Evolutionary conservation across 2,113 vertebrate genomes (phyloP).

Genomic region (Propithecus coquereli): DNA sequence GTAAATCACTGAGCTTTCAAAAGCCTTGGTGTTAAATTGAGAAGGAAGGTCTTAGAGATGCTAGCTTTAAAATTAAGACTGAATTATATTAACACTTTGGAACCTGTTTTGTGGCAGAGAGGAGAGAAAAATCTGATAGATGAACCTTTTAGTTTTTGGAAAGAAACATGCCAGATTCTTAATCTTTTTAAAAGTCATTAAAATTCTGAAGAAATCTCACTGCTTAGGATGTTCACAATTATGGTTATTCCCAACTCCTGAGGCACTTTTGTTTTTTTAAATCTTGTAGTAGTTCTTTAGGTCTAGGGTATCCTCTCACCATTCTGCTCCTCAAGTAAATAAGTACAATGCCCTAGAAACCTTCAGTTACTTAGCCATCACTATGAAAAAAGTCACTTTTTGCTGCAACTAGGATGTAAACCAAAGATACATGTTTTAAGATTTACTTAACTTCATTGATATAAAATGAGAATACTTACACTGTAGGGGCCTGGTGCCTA

Average conservation of each 20-base stretch:
- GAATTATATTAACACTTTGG: slow-evolving; percentile 25
- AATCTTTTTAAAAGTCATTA: slow-evolving; percentile 40
- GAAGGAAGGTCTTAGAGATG: background rate
- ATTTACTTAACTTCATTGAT: background rate
- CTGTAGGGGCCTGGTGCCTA: background rate
- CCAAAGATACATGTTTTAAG: background rate
- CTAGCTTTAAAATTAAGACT: slow-evolving; percentile 39
- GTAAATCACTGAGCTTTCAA: slow-evolving; percentile 24
- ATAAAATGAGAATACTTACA: background rate
- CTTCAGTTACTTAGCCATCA: background rate
- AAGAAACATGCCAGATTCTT: slow-evolving; percentile 41
- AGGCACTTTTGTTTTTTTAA: slow-evolving; percentile 13
- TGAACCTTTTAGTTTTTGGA: slow-evolving; percentile 19
- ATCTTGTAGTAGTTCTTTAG: background rate
- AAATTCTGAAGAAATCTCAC: slow-evolving; percentile 49
- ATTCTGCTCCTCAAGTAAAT: background rate
- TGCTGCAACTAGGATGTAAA: background rate
- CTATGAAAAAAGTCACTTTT: background rate
- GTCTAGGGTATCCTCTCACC: background rate
- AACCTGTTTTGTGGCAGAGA: background rate
- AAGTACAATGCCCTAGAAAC: background rate
- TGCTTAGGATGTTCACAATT: slow-evolving; percentile 15
- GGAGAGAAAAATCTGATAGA: slow-evolving; percentile 38
- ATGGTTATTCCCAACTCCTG: background rate
- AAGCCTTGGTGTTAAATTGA: slow-evolving; percentile 19